Base-by-base conservation (phyloP, 2,113 vertebrate genomes). In the Empidonax alnorum region DNA sequence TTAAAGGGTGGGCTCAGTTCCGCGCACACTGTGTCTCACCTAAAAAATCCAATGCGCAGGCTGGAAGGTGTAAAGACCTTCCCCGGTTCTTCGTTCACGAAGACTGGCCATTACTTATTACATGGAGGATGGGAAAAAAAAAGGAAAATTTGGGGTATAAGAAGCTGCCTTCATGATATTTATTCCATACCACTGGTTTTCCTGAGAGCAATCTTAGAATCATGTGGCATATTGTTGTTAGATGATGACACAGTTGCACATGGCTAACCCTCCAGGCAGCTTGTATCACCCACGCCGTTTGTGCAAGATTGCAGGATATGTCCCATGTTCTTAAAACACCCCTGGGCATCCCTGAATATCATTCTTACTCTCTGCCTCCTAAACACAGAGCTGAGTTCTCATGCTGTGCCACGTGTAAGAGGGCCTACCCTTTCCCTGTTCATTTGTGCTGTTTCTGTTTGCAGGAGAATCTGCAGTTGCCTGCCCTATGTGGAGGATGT, bases 401-500 rank as follows among this genome's bases (percentile, higher is more conserved):
- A 17, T 18, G 30, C 44, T 58, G 12, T 50, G 35, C 44, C 35
- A 15, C 12, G 14, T 39, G 17, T 72, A 31, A 49, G 49, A 55
- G 10, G 7, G 11, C 28, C 15, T 41, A 22, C 21, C 33, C 47
- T 50, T 56, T 87, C 39, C 8, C 31, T 25, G 24, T 68, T n/a
- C 21, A 12, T 80, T 74, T 78, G 21, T 58, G 23, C 27, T 23
- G 1, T n/a, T 87, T 31, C 47, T 81, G 19, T 66, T 86, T 87
- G 44, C 65, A 82, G 92, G 77, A 89, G 39, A 35, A 63, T 10
- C 42, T 69, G 23, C 46, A 42, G 24, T 4, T 86, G 8, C n/a
- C 35, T 41, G 22, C 46, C 28, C 41, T 42, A 39, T 0, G 0
- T n/a, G n/a, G 47, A 87, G 63, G 27, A 50, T 0, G 2, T 31